Conservation (phyloP, 2,888 invertebrate species). For the Ariolimax columbianus region DNA sequence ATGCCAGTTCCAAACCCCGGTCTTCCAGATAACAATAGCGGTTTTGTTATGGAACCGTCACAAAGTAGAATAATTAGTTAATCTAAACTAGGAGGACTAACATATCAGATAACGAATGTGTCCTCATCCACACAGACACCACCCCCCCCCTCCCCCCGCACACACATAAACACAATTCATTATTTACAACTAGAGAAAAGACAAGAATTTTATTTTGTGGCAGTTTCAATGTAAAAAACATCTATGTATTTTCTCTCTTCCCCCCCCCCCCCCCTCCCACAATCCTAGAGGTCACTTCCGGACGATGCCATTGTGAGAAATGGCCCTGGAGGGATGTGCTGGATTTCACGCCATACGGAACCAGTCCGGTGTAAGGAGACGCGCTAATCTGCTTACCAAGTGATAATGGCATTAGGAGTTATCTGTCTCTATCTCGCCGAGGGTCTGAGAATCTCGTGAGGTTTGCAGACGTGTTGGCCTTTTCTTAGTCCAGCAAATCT, state of each 20-base stretch:
- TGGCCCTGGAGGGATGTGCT: constrained; percentile 7
- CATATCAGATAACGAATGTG: too few species aligned
- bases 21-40: too few species aligned
- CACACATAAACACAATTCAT: too few species aligned
- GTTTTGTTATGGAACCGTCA: too few species aligned
- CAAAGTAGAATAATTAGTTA: too few species aligned
- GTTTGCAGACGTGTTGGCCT: background rate
- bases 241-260: background rate
- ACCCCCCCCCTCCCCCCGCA: too few species aligned
- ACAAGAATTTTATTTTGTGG: too few species aligned
- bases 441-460: background rate
- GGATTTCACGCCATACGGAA: constrained; percentile 38
- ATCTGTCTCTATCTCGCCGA: constrained; percentile 23
- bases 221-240: background rate
- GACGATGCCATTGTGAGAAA: constrained; percentile 35
- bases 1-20: too few species aligned
- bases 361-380: background rate
- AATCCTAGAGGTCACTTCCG: constrained; percentile 37
- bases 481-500: background rate
- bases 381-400: constrained; percentile 42
- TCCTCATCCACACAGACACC: too few species aligned
- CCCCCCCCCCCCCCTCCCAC: too few species aligned
- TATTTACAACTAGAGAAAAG: too few species aligned
- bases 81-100: too few species aligned
- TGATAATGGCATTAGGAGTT: constrained; percentile 42